Evolutionary conservation across 2,797 vertebrate genomes (phyloP).

Genomic region (Myotis planiceps): DNA sequence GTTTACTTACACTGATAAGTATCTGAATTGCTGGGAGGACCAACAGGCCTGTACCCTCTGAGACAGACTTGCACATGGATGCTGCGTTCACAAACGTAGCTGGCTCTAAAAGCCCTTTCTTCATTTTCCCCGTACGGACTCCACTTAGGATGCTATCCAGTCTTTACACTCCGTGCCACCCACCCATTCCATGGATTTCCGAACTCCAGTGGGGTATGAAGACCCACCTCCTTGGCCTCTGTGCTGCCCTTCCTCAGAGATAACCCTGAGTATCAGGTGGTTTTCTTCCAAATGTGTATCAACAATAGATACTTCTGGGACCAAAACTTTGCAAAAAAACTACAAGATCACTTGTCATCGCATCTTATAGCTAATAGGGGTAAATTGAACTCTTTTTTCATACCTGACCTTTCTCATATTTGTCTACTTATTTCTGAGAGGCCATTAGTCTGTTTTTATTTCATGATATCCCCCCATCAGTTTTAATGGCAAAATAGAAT

Average conservation of each 20-base stretch:
- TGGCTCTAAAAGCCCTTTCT: background rate
- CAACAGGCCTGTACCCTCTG: background rate
- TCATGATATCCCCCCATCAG: background rate
- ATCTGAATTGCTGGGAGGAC: background rate
- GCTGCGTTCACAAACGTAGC: background rate
- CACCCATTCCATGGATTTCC: background rate
- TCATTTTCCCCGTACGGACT: background rate
- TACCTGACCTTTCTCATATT: background rate
- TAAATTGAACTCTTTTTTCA: background rate
- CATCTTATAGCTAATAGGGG: background rate
- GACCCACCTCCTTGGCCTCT: background rate
- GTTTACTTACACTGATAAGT: background rate
- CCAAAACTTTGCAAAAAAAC: background rate
- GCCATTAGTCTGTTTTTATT: background rate
- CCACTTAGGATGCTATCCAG: background rate
- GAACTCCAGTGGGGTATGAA: background rate
- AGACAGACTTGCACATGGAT: background rate
- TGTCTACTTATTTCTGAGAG: background rate
- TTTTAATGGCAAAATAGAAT: background rate
- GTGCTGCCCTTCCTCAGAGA: background rate
- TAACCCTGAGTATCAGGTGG: background rate
- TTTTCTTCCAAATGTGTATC: background rate
- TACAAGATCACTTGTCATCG: background rate
- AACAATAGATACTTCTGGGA: background rate
- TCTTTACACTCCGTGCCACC: background rate